Evolutionary conservation across 2,113 vertebrate genomes (phyloP), one percentile per base, ranked within the genome.

Genomic region (Nerophis ophidion): DNA sequence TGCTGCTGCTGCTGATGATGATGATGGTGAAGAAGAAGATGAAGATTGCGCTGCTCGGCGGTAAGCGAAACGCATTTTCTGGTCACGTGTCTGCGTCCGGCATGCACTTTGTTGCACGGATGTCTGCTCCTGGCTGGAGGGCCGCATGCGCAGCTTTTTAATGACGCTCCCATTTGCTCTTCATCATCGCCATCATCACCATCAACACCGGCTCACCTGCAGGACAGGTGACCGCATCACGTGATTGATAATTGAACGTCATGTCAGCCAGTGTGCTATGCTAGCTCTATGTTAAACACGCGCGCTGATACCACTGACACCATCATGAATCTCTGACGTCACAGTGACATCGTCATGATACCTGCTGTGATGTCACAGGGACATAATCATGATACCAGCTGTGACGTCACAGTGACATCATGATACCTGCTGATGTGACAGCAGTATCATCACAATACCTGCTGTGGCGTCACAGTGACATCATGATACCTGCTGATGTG

Each of bases 1-100:
- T 60, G 6, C 26, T 38, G 33, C 48, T 60, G 8, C 66, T 58
- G 64, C 48, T 63, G 55, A 70, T 48, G 59, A 55, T 46, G 62
- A 51, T 15, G 26, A 63, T n/a, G 54, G 35, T n/a, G 66, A 61
- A 0, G 46, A 65, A 17, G 58, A 53, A 8, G 62, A 57, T 48
- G 70, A 66, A 47, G 62, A 71, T 64, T n/a, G 8, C 16, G 14
- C 7, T 5, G 46, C 33, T 8, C 7, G 14, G 58, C 34, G 58
- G 58, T 60, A 48, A 34, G 58, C 35, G 42, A 38, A 55, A 40
- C 4, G 10, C 6, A 3, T 56, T 38, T n/a, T 55, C 10, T 40
- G n/a, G 11, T 46, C 42, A 44, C 16, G 7, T 16, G 10, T 3
- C 12, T 44, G 12, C 11, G 40, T 44, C 40, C 10, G 11, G 0